A percentile compares a stretch with the other conserved stretches of the same genome.
These are phyloP conservation scores for Dastarcus helophoroides DNA, from an alignment of 2,888 invertebrate genomes.

Conservation along the genomic window DNA sequence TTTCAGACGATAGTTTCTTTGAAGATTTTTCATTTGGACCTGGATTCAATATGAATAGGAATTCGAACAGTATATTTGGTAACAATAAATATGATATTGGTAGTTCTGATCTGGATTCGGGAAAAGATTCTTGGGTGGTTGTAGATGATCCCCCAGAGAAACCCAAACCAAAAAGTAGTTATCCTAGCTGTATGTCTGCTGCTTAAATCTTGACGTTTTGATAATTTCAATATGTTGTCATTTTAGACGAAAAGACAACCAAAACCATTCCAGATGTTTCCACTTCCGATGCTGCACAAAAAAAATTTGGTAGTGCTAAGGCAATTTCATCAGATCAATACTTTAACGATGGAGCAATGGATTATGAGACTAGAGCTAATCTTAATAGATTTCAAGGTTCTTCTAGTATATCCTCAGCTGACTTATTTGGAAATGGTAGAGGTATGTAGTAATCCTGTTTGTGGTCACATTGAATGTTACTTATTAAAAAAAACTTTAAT, in stretches of 20 bases:
- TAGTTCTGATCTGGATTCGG: slow-evolving; percentile 20
- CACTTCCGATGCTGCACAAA: slow-evolving; percentile 61
- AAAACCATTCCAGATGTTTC: slow-evolving; percentile 18
- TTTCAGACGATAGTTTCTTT: slow-evolving; percentile 40
- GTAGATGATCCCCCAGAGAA: slow-evolving; percentile 32
- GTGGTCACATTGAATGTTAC: slow-evolving; percentile 6
- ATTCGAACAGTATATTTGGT: slow-evolving; percentile 12
- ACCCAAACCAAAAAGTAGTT: slow-evolving; percentile 12
- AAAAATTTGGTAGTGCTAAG: slow-evolving; percentile 95
- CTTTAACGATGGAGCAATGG: slow-evolving; percentile 64
- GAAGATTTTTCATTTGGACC: slow-evolving; percentile 42
- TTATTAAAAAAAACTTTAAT: slow-evolving; percentile 8
- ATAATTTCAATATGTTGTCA: not conserved
- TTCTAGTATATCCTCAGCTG: slow-evolving; percentile 89
- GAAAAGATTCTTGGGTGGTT: slow-evolving; percentile 36
- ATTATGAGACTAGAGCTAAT: slow-evolving; percentile 47
- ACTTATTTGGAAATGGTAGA: slow-evolving; percentile 58
- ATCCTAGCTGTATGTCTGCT: not conserved
- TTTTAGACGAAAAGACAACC: slow-evolving; percentile 11
- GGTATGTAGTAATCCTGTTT: slow-evolving; percentile 5
- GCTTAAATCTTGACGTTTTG: not conserved
- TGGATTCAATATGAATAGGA: slow-evolving; percentile 52
- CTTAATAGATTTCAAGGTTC: slow-evolving; percentile 80
- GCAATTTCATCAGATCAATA: slow-evolving; percentile 96
- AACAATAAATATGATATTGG: slow-evolving; percentile 19